Percentiles rank a stretch among this genome's conserved stretches.
phyloP scores from a whole-genome alignment of 2,797 vertebrate genomes.

The Acrossocheilus fasciatus region DNA sequence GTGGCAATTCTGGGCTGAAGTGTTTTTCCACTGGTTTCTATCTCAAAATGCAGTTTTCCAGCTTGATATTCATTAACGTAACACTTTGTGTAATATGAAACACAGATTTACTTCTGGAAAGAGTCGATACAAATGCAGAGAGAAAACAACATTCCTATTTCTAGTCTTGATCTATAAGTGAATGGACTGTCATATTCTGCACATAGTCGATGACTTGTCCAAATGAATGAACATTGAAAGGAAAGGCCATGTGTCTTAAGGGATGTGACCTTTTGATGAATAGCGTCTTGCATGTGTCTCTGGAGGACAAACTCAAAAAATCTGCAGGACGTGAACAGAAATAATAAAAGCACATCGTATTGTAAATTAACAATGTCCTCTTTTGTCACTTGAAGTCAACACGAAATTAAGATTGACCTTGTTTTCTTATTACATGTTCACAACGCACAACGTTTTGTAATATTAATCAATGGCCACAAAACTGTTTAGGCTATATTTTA shows the following conservation, averaged over 20 bases:
- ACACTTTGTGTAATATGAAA: neutral
- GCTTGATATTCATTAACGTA: constrained; percentile 14
- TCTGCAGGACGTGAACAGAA: constrained; percentile 25
- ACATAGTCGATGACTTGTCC: constrained; percentile 21
- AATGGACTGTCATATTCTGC: constrained; percentile 15
- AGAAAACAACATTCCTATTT: neutral
- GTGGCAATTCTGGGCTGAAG: neutral
- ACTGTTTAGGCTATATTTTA: neutral
- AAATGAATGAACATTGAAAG: constrained; percentile 51
- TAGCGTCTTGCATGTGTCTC: constrained; percentile 36
- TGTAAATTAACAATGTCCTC: neutral
- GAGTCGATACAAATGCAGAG: neutral
- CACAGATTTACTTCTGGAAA: neutral
- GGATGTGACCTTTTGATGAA: constrained; percentile 65
- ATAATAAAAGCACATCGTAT: neutral
- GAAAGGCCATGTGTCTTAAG: constrained; percentile 59
- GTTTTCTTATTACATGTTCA: neutral
- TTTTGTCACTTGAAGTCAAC: neutral
- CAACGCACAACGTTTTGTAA: neutral
- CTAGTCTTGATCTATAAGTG: neutral
- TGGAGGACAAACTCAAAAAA: constrained; percentile 41
- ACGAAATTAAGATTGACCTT: neutral
- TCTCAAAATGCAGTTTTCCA: constrained; percentile 32
- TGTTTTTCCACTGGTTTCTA: neutral
- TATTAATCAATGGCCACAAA: neutral